Conservation (phyloP, 2,797 vertebrate genomes). For the Bufotes viridis region DNA sequence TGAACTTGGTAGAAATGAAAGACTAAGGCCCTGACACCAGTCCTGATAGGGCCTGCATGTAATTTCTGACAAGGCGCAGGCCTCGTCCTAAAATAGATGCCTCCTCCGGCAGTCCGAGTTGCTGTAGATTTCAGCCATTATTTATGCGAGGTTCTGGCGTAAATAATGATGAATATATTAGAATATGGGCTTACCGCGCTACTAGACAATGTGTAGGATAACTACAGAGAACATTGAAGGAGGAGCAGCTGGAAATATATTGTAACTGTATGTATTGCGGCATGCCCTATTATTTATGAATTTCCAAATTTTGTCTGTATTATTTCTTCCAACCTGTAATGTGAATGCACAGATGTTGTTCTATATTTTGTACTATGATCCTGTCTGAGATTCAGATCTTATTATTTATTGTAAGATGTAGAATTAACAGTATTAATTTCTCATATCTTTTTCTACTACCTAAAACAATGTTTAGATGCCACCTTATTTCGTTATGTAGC, state of each 20-base stretch:
- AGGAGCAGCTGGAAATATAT: neutral
- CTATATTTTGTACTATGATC: constrained; percentile 25
- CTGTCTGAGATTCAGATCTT: constrained; percentile 20
- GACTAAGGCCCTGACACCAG: neutral
- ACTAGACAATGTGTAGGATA: neutral
- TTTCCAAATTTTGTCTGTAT: constrained; percentile 13
- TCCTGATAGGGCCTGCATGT: too few relatives aligned
- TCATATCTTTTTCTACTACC: constrained; percentile 12
- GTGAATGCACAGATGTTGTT: constrained; percentile 24
- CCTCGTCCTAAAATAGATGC: too few relatives aligned
- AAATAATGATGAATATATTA: neutral
- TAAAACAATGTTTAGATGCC: neutral
- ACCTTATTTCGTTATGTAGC: constrained; percentile 7
- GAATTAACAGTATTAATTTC: constrained; percentile 30
- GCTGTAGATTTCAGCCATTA: too few relatives aligned
- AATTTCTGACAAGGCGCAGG: too few relatives aligned
- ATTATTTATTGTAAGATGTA: constrained; percentile 34
- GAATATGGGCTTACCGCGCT: neutral
- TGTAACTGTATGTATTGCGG: neutral
- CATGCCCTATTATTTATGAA: constrained; percentile 16
- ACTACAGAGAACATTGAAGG: neutral
- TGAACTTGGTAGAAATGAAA: neutral
- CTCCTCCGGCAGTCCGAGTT: too few relatives aligned
- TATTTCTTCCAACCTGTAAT: constrained; percentile 23
- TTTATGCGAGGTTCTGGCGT: too few relatives aligned